Evolutionary conservation across 2,888 invertebrate species (phyloP).

Genomic region (Trichogramma evanescens): DNA sequence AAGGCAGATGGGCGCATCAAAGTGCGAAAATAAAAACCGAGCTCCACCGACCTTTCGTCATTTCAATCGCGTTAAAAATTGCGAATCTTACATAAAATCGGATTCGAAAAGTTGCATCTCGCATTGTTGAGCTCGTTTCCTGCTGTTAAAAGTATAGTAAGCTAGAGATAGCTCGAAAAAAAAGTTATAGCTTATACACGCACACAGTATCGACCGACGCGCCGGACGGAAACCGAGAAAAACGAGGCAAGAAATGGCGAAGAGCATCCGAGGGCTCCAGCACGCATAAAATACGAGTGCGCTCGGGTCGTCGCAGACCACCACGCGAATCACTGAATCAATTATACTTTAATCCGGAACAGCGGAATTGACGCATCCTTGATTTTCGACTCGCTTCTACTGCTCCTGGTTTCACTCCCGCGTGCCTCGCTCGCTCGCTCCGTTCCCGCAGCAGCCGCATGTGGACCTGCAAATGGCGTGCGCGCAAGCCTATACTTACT

Average conservation of each 20-base stretch:
- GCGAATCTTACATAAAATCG: neutral
- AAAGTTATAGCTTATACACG: constrained; percentile 5
- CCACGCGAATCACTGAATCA: constrained; percentile 47
- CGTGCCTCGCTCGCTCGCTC: neutral
- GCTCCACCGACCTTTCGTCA: neutral
- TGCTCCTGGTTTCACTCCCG: neutral
- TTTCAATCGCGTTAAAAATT: no score
- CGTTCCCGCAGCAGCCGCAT: neutral
- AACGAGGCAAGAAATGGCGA: constrained; percentile 13
- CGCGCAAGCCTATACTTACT: neutral
- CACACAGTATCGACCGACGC: neutral
- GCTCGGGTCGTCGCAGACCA: constrained; percentile 42
- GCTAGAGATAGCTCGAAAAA: constrained; percentile 16
- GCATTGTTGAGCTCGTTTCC: neutral
- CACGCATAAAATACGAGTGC: constrained; percentile 31
- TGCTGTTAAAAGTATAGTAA: no score
- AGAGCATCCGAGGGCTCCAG: constrained; percentile 23
- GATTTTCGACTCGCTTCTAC: neutral
- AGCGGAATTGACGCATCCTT: constrained; percentile 34
- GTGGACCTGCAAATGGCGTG: neutral
- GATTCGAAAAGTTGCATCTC: constrained; percentile 9
- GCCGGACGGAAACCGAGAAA: constrained; percentile 14
- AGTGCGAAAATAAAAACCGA: constrained; percentile 6
- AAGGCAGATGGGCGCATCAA: neutral
- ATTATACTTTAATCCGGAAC: constrained; percentile 59